Evolutionary conservation across 2,888 invertebrate genomes (phyloP).

Genomic region (Drosophila mimica): DNA sequence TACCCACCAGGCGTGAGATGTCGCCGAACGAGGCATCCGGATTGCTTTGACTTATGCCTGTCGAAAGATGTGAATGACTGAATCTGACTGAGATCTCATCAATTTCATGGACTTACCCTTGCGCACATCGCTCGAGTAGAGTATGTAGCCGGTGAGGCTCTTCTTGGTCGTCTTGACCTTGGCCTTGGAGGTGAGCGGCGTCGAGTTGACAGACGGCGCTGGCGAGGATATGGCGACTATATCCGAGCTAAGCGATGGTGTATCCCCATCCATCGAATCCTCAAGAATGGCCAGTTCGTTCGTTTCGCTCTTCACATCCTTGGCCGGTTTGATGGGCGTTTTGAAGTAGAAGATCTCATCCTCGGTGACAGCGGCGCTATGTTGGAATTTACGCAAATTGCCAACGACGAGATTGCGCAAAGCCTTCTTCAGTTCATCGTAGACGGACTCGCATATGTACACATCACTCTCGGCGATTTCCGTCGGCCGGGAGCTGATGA

Average conservation of each 20-base stretch:
- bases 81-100: not conserved
- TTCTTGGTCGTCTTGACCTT: constrained; percentile 91
- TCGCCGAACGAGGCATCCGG: constrained; percentile 97
- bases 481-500: constrained; percentile 95
- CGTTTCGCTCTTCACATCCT: constrained; percentile 77
- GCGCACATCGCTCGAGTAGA: constrained; percentile 98
- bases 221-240: constrained; percentile 88
- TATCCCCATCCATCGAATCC: constrained; percentile 92
- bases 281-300: constrained; percentile 87
- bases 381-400: constrained; percentile 91
- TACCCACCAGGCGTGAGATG: constrained; percentile 90
- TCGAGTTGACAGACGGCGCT: constrained; percentile 85
- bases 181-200: constrained; percentile 83
- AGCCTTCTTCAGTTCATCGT: constrained; percentile 94
- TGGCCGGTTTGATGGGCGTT: constrained; percentile 87
- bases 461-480: constrained; percentile 97
- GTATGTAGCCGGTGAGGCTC: constrained; percentile 97
- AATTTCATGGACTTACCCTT: constrained; percentile 86
- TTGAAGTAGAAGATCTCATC: constrained; percentile 96
- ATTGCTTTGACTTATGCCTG: constrained; percentile 94
- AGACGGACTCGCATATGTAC: constrained; percentile 96
- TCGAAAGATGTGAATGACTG: not conserved
- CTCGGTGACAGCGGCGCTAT: constrained; percentile 93
- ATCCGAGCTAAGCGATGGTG: constrained; percentile 93
- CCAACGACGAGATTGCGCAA: constrained; percentile 89